Evolutionary conservation across 1,140 invertebrate genomes (phyloP), one percentile per base, ranked within the genome.

Genomic region (Andrena cerasifolii): DNA sequence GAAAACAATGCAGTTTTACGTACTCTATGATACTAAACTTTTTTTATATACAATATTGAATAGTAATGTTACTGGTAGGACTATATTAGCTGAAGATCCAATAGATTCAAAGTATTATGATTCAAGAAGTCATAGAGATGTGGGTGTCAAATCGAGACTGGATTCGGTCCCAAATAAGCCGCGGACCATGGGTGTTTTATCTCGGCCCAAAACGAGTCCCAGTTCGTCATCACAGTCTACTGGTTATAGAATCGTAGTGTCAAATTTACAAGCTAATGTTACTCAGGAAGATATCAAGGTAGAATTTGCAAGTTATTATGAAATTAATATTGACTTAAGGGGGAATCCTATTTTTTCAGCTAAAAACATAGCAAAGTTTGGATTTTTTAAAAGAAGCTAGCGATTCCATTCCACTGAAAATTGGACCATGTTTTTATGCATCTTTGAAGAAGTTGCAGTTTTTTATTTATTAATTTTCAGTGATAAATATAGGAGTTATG

Each of bases 261-360:
- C 97, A 68, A 98, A 98, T 93, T 94, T 98, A 58, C 96, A 97
- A 83, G 93, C 94, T 2, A 95, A 95, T 83, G 98, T 98, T 0
- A 97, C 96, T 7, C 96, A 96, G 80, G 95, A 97, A 85, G 98
- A 98, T 92, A 97, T 98, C 80, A 95, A 97, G 91, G 96, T 96
- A 93, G 90, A 88, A 90, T 67, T 75, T 7, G 61, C n/a, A 40
- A 51, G 43, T 43, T 67, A 62, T 14, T 7, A 51, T 4, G n/a
- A 16, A 31, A 36, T 54, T 3, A 28, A 6, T 71, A 1, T 24
- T 40, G 72, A 14, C 43, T 54, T 40, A 43, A 31, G n/a, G n/a
- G n/a, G n/a, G n/a, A n/a, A n/a, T n/a, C n/a, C n/a, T n/a, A n/a
- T n/a, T n/a, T n/a, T n/a, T n/a, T n/a, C n/a, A n/a, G n/a, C n/a